Conservation (phyloP, 1,140 invertebrate genomes). For the Bemisia tabaci region DNA sequence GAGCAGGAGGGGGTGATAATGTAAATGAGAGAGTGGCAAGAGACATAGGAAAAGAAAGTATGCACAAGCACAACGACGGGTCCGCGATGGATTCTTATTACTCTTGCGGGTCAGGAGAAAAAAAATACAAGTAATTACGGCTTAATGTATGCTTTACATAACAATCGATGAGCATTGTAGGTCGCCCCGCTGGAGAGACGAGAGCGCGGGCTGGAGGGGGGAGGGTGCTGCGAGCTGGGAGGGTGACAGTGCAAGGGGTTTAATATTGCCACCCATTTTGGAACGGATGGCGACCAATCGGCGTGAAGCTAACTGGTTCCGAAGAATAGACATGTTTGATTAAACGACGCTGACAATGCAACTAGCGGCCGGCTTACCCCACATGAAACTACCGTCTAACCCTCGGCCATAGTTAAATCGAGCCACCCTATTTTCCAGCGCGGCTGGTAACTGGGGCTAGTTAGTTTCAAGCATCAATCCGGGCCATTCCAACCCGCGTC, state of each 20-base stretch:
- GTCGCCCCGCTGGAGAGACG: background rate
- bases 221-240: background rate
- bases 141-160: background rate
- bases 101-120: too few relatives aligned
- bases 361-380: background rate
- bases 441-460: background rate
- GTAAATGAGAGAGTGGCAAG: background rate
- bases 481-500: too few relatives aligned
- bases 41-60: background rate
- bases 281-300: background rate
- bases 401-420: background rate
- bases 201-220: background rate
- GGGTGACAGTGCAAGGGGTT: background rate
- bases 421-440: background rate
- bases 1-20: background rate
- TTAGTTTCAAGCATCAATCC: too few relatives aligned
- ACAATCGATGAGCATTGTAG: background rate
- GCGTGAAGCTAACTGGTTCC: background rate
- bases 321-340: background rate
- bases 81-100: too few relatives aligned
- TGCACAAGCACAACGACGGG: too few relatives aligned
- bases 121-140: background rate
- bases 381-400: background rate
- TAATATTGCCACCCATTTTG: background rate
- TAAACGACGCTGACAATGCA: background rate